Evolutionary conservation across 30 jellyfish, hydroid and myxozoan species (phyloP), one percentile per base, ranked within the genome.

Genomic region (Morbakka virulenta): DNA sequence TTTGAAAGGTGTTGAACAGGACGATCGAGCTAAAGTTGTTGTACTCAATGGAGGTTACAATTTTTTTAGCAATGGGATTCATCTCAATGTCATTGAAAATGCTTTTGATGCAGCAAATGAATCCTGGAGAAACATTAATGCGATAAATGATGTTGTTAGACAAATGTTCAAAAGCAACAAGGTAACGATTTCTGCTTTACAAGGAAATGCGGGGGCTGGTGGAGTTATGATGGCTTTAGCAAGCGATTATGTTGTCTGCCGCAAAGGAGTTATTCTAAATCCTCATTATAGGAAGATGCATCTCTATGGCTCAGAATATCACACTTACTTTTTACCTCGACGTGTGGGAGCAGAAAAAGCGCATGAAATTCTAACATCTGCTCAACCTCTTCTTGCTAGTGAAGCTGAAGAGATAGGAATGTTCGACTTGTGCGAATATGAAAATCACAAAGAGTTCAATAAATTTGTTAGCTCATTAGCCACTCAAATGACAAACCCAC

Each of bases 141-240:
- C 76, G 2, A 64, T 64, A 22, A 64, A 64, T 21, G 76, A 64
- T 64, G 76, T 64, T 6, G 76, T 64, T 21, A 25, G 31, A 64
- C 34, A 64, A 53, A 64, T 64, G 20, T 64, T 64, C 31, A 28
- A 20, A 64, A 64, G 27, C 61, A 22, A 48, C 31, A 0, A 64
- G 66, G 23, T 64, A 4, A 64, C 76, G 0, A 64, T 64, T 3
- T 64, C 76, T 4, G 76, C 76, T 11, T 64, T 64, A 64, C 76
- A 64, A 64, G 76, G 76, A 4, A 64, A 64, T 21, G 76, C 76
- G 31, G 76, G 76, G 11, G 76, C 76, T 23, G 76, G 76, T 17
- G 76, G 76, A 4, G 27, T 48, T 34, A 64, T 64, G 76, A 64
- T 64, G 76, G 76, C 76, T 0, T 64, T 64, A 34, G 76, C 76